Evolutionary conservation across 2,113 vertebrate species (phyloP), one percentile per base, ranked within the genome.

Genomic region (Notechis scutatus): DNA sequence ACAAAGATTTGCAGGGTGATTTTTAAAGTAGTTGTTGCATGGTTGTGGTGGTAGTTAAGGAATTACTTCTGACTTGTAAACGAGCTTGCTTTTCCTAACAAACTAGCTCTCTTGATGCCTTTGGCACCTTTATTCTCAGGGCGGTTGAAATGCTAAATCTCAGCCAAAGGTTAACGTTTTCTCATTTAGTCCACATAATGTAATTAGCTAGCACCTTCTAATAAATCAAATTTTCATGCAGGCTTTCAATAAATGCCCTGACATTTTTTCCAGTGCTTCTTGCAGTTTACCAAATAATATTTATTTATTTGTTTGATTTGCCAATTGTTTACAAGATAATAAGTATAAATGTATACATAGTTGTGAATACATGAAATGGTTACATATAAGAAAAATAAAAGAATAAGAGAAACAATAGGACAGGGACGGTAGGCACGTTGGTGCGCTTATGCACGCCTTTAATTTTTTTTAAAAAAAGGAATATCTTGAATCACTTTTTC

Each of bases 211-310:
- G 86, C 91, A n/a, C 57, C 20, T 87, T 90, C 57, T 54, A 52
- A 69, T 10, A 87, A n/a, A 54, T 55, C 93, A 81, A 8, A 89
- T 89, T 93, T 91, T 47, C 0, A 64, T 89, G 50, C 56, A 1
- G 23, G 20, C 45, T 93, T 91, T 94, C 87, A 91, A 87, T 50
- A 93, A 92, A 74, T 39, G 34, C 4, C 1, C 11, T 89, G 26
- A 1, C 93, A 34, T 87, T 94, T 93, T 93, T 81, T 93, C 42
- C 45, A 90, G 29, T 26, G 29, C 45, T 91, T 26, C 93, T n/a
- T 87, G 3, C 18, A 39, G 39, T 15, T 34, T 91, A 59, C 0
- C 1, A 85, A 94, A 21, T 29, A 94, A 24, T 64, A 2, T n/a
- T n/a, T n/a, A n/a, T n/a, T n/a, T n/a, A n/a, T n/a, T n/a, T n/a